Percentiles rank a stretch among this genome's conserved stretches.
Evolutionary conservation across 2,797 vertebrate genomes (phyloP).

Genomic region (Trichosurus vulpecula): DNA sequence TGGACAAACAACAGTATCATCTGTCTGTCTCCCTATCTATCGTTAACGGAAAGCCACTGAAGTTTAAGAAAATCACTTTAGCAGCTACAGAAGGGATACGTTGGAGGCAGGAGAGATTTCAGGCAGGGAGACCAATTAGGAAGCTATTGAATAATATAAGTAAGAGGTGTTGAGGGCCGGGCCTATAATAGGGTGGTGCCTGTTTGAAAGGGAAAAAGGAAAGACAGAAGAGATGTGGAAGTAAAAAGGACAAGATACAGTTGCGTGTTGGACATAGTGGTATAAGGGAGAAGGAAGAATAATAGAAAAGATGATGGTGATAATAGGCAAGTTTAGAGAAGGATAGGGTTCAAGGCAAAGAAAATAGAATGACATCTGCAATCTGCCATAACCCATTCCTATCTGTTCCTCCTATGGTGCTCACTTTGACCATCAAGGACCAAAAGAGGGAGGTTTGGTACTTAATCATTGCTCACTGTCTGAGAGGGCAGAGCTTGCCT

Average conservation of each 20-base stretch:
- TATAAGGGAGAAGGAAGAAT: background rate
- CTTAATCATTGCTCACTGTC: background rate
- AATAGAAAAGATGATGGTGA: background rate
- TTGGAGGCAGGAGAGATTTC: background rate
- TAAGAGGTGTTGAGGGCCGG: background rate
- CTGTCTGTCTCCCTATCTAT: too few relatives aligned
- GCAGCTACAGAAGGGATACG: background rate
- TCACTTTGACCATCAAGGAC: background rate
- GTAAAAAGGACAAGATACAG: background rate
- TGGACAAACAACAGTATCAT: too few relatives aligned
- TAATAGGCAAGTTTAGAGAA: background rate
- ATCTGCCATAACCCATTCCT: background rate
- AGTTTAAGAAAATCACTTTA: too few relatives aligned
- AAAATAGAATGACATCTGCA: background rate
- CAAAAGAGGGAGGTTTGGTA: background rate
- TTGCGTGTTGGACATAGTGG: background rate
- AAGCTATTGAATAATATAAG: background rate
- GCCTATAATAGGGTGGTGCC: background rate
- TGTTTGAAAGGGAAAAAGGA: background rate
- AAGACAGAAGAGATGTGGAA: background rate
- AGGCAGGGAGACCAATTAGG: background rate
- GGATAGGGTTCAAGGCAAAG: background rate
- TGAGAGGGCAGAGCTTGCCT: background rate
- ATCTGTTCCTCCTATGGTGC: background rate
- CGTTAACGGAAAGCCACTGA: too few relatives aligned